A percentile compares a stretch with the other conserved stretches of the same genome.
These are phyloP conservation scores for Centropus unirufus DNA, from an alignment of 2,113 vertebrate species.

Conservation along the genomic window DNA sequence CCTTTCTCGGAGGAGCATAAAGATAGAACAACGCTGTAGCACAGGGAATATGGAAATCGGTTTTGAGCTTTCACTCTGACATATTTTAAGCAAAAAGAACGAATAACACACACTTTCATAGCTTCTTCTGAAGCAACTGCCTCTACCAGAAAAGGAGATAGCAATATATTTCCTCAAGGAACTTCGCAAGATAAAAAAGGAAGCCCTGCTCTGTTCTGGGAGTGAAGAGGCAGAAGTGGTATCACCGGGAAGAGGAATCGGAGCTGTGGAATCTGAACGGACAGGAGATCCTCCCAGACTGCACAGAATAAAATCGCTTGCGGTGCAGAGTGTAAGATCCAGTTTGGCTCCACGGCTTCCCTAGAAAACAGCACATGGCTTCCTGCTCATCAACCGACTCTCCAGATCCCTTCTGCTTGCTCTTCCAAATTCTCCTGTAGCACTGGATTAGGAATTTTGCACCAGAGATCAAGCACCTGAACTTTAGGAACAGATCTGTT, in stretches of 20 bases:
- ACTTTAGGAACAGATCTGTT: not conserved
- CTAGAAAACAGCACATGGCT: not conserved
- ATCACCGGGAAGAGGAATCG: not conserved
- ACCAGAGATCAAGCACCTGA: not conserved
- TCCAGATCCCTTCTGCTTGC: not conserved
- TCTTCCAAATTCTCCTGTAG: not conserved
- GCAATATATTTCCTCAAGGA: not conserved
- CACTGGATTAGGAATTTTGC: not conserved
- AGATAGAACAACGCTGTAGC: slow-evolving; percentile 21
- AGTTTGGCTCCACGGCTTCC: not conserved
- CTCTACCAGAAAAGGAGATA: slow-evolving; percentile 20
- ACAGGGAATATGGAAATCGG: slow-evolving; percentile 9
- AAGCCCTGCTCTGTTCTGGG: not conserved
- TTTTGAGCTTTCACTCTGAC: not conserved
- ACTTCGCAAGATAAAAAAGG: not conserved
- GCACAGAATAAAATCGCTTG: not conserved
- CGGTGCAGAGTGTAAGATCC: not conserved
- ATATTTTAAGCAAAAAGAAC: slow-evolving; percentile 16
- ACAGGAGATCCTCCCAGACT: not conserved
- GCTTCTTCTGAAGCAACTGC: not conserved
- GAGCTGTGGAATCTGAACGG: not conserved
- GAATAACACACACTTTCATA: slow-evolving; percentile 5
- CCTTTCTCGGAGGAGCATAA: slow-evolving; percentile 16
- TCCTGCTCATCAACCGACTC: not conserved
- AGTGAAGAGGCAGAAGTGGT: not conserved